Evolutionary conservation across 92 coral and sea anemone genomes (phyloP).

Genomic region (Siderastrea siderea): DNA sequence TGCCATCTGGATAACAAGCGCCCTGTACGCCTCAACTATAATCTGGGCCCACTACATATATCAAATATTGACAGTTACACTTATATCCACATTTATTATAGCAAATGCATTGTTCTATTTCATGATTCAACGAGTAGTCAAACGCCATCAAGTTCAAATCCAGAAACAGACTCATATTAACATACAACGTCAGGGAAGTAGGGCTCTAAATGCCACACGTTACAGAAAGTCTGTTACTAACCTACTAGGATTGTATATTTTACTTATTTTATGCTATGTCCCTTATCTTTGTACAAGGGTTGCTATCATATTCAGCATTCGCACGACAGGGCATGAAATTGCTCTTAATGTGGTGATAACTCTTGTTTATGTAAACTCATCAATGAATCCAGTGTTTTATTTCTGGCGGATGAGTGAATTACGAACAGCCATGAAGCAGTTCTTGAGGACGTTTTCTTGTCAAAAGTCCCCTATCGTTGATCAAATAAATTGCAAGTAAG

Average conservation of each 20-base stretch:
- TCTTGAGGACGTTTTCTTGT: neutral
- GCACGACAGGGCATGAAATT: neutral
- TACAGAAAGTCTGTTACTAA: neutral
- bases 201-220: neutral
- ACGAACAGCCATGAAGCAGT: conserved; percentile 1
- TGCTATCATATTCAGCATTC: neutral
- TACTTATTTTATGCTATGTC: neutral
- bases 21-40: neutral
- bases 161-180: neutral
- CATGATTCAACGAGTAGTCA: neutral
- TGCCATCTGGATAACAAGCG: neutral
- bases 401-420: neutral
- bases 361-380: neutral
- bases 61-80: neutral
- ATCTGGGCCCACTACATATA: neutral
- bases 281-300: neutral
- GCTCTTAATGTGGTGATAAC: neutral
- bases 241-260: neutral
- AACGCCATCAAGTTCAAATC: neutral
- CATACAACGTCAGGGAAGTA: neutral
- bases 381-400: neutral
- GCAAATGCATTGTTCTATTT: neutral
- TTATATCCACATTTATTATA: neutral
- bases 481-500: too few species aligned
- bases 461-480: neutral